Conservation (phyloP, 30 jellyfish, hydroid and myxozoan genomes). For the Chironex yamaguchii region DNA sequence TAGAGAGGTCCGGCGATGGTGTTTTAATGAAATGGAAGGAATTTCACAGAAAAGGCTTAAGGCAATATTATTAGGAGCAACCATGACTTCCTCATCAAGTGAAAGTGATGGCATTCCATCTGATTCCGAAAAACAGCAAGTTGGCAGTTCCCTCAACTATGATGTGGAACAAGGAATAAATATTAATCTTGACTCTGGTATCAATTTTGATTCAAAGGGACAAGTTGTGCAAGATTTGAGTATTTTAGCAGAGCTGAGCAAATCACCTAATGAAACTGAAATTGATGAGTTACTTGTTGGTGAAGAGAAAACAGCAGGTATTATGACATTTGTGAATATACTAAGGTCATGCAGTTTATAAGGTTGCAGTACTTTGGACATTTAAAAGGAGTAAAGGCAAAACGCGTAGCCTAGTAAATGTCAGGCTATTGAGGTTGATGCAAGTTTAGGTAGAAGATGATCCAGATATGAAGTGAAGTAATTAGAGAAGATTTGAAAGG, state of each 20-base stretch:
- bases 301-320: too few relatives aligned
- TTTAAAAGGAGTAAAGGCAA: too few relatives aligned
- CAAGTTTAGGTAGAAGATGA: too few relatives aligned
- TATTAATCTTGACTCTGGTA: neutral
- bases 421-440: too few relatives aligned
- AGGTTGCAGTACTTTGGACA: too few relatives aligned
- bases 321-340: too few relatives aligned
- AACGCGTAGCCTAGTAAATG: too few relatives aligned
- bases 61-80: conserved; percentile 27
- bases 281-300: conserved; percentile 69
- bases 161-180: neutral
- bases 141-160: neutral
- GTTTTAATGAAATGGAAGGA: conserved; percentile 76
- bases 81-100: conserved; percentile 61
- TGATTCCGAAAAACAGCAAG: neutral
- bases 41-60: conserved; percentile 64
- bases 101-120: conserved; percentile 62
- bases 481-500: too few relatives aligned
- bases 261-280: conserved; percentile 61
- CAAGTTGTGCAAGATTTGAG: neutral
- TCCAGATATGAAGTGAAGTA: too few relatives aligned
- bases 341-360: too few relatives aligned
- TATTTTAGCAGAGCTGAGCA: conserved; percentile 28
- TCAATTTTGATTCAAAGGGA: neutral
- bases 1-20: conserved; percentile 87